Evolutionary conservation across 2,113 vertebrate species (phyloP).

Genomic region (Corydoras maculifer): DNA sequence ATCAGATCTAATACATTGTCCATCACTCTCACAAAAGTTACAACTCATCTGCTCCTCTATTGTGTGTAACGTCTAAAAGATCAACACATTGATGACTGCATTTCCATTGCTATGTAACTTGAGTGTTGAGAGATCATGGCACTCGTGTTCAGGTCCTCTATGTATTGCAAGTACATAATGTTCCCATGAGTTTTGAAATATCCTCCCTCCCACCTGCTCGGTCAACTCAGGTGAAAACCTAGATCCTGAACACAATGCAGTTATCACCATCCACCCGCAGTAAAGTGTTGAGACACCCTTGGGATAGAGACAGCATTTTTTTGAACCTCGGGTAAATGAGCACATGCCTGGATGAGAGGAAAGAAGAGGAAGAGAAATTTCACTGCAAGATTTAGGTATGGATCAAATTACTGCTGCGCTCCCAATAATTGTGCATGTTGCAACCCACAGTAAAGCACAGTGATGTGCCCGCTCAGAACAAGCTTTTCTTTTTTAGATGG

Average conservation of each 20-base stretch:
- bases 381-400: background rate
- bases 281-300: background rate
- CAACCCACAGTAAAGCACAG: constrained; percentile 12
- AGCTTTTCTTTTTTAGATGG: too few species aligned
- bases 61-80: background rate
- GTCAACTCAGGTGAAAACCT: background rate
- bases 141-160: background rate
- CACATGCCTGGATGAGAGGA: too few species aligned
- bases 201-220: background rate
- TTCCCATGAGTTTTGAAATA: background rate
- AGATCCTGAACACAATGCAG: constrained; percentile 22
- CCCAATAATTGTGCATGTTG: constrained; percentile 20
- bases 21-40: too few species aligned
- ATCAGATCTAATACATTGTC: background rate
- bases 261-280: constrained; percentile 16
- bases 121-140: background rate
- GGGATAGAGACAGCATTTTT: background rate
- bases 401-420: constrained; percentile 14
- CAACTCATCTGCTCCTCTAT: too few species aligned
- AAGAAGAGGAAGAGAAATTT: constrained; percentile 11
- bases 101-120: background rate
- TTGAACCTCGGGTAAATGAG: background rate
- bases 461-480: too few species aligned
- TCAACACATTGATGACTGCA: background rate
- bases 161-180: background rate